Conservation (phyloP, 1,140 invertebrate genomes). For the Zaprionus africanus region DNA sequence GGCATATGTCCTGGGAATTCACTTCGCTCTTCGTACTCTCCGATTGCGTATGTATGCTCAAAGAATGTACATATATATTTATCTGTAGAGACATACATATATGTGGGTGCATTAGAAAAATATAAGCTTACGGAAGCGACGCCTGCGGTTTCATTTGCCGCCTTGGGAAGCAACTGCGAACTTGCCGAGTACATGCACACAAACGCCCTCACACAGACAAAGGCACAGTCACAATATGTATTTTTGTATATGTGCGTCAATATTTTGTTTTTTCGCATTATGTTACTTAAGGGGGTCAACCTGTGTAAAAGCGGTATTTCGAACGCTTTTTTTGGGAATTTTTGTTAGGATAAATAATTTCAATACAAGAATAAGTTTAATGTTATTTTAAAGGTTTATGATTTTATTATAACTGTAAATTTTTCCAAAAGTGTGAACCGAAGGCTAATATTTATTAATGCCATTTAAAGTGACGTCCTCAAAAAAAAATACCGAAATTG, state of each 20-base stretch:
- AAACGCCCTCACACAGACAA: conserved; percentile 1
- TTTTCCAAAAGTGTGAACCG: too few relatives aligned
- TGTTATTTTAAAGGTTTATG: too few relatives aligned
- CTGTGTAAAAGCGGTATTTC: too few relatives aligned
- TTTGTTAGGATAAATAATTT: too few relatives aligned
- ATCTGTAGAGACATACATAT: neutral
- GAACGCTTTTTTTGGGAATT: too few relatives aligned
- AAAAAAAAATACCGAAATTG: too few relatives aligned
- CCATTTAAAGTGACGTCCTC: too few relatives aligned
- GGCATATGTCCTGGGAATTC: conserved; percentile 60
- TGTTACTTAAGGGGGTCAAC: too few relatives aligned
- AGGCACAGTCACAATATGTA: conserved; percentile 4
- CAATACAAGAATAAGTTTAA: too few relatives aligned
- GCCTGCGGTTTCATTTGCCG: conserved; percentile 34
- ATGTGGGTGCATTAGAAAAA: conserved; percentile 73
- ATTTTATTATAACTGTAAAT: too few relatives aligned
- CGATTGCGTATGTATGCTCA: conserved; percentile 20
- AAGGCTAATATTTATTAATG: too few relatives aligned
- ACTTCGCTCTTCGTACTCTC: conserved; percentile 26
- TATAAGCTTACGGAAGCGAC: conserved; percentile 54
- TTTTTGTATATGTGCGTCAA: conserved; percentile 8
- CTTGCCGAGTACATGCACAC: conserved; percentile 37
- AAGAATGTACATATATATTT: too few relatives aligned
- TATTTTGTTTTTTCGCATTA: conserved; percentile 52
- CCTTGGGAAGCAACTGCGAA: conserved; percentile 34